Evolutionary conservation across 2,888 invertebrate species (phyloP).

Genomic region (Pristionchus mayeri): DNA sequence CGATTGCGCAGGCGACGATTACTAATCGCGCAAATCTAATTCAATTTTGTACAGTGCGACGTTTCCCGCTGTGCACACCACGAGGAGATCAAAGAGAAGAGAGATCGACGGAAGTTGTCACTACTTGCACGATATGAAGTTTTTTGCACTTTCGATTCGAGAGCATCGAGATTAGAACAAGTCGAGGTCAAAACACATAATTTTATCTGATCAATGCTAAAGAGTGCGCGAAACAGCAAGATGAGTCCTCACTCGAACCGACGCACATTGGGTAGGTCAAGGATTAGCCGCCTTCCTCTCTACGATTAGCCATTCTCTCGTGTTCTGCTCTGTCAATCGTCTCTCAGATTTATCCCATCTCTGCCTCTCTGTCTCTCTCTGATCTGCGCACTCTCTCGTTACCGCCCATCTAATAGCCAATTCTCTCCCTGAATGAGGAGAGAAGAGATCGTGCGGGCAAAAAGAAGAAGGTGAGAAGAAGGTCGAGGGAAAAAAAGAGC

Average conservation of each 20-base stretch:
- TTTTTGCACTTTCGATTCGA: slow-evolving; percentile 11
- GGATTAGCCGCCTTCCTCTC: slow-evolving; percentile 1
- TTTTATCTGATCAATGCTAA: too few relatives aligned
- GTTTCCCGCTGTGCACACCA: background rate
- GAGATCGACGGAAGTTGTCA: background rate
- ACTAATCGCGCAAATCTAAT: background rate
- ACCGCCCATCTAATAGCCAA: slow-evolving; percentile 3
- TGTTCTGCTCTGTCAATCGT: slow-evolving; percentile 17
- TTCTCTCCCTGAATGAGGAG: slow-evolving; percentile 10
- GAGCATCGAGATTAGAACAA: background rate
- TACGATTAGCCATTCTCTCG: slow-evolving; percentile 1
- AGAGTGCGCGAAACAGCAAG: background rate
- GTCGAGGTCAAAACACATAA: background rate
- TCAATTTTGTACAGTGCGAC: background rate
- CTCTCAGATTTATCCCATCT: slow-evolving; percentile 32
- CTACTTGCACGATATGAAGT: background rate
- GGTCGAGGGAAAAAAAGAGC: background rate
- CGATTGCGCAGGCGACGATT: background rate
- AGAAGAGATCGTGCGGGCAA: background rate
- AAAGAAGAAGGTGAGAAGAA: slow-evolving; percentile 5
- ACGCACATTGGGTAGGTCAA: background rate
- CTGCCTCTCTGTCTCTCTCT: background rate
- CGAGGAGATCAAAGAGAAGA: slow-evolving; percentile 5
- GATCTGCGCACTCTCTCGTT: background rate
- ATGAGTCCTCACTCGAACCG: background rate